phyloP scores from a whole-genome alignment of 2,888 invertebrate species.

The Yponomeuta cagnagella region DNA sequence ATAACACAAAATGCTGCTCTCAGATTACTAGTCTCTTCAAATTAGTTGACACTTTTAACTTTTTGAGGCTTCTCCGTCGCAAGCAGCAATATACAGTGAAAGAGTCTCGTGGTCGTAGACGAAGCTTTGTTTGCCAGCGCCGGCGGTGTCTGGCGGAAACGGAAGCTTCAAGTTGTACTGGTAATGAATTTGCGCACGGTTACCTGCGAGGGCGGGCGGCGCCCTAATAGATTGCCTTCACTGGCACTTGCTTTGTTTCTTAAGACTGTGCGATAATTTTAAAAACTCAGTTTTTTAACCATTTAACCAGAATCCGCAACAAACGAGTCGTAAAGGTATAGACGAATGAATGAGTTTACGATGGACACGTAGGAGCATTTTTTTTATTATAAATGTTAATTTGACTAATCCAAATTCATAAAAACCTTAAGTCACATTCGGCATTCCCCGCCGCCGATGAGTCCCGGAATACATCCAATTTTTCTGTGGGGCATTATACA shows the following conservation, averaged over 20 bases:
- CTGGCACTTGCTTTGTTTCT: not conserved
- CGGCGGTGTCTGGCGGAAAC: slow-evolving; percentile 41
- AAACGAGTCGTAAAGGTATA: too few species aligned
- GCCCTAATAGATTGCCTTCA: slow-evolving; percentile 67
- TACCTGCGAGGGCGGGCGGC: slow-evolving; percentile 46
- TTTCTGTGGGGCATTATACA: too few species aligned
- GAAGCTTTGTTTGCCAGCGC: slow-evolving; percentile 3
- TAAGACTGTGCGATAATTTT: slow-evolving; percentile 35
- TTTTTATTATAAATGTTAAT: too few species aligned
- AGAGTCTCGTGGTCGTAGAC: slow-evolving; percentile 9
- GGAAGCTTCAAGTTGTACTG: slow-evolving; percentile 65
- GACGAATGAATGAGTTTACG: too few species aligned
- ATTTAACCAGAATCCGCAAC: too few species aligned
- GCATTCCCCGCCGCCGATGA: too few species aligned
- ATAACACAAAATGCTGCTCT: too few species aligned
- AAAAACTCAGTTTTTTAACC: slow-evolving; percentile 44
- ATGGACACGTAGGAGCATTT: too few species aligned
- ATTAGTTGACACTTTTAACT: too few species aligned
- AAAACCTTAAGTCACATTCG: too few species aligned
- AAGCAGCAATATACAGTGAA: slow-evolving; percentile 30
- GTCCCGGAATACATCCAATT: not conserved
- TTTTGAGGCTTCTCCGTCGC: not conserved
- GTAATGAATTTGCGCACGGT: slow-evolving; percentile 64
- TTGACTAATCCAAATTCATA: too few species aligned
- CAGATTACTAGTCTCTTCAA: too few species aligned